phyloP scores from a whole-genome alignment of 2,888 invertebrate species.

The Dynastes grantii region DNA sequence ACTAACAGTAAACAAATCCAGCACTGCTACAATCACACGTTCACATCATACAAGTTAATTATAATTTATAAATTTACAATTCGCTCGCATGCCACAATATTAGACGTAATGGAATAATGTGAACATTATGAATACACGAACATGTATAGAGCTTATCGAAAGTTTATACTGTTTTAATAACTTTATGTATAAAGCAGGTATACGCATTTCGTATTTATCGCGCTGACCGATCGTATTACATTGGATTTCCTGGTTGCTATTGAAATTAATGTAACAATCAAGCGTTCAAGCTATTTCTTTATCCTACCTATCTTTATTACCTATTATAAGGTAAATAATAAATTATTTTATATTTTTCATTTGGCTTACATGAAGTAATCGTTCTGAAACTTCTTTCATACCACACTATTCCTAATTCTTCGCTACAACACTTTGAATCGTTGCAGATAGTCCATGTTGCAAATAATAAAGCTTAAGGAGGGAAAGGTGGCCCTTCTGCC shows the following conservation, averaged over 20 bases:
- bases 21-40: not conserved
- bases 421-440: too few species aligned
- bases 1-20: not conserved
- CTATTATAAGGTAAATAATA: too few species aligned
- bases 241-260: not conserved
- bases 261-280: not conserved
- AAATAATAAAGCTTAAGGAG: too few species aligned
- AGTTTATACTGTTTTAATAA: slow-evolving; percentile 13
- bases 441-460: too few species aligned
- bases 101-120: not conserved
- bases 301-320: too few species aligned
- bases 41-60: not conserved
- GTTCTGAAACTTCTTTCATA: too few species aligned
- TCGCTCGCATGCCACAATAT: not conserved
- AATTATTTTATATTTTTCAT: too few species aligned
- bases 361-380: too few species aligned
- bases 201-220: slow-evolving; percentile 8
- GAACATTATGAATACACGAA: slow-evolving; percentile 2
- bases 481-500: too few species aligned
- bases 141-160: slow-evolving; percentile 1
- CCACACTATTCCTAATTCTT: too few species aligned
- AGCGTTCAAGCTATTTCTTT: too few species aligned
- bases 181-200: slow-evolving; percentile 17
- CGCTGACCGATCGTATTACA: not conserved
- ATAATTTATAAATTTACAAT: slow-evolving; percentile 24